These are phyloP conservation scores for Elephantulus edwardii DNA, from an alignment of 2,113 vertebrate genomes.

Conservation along the genomic window DNA sequence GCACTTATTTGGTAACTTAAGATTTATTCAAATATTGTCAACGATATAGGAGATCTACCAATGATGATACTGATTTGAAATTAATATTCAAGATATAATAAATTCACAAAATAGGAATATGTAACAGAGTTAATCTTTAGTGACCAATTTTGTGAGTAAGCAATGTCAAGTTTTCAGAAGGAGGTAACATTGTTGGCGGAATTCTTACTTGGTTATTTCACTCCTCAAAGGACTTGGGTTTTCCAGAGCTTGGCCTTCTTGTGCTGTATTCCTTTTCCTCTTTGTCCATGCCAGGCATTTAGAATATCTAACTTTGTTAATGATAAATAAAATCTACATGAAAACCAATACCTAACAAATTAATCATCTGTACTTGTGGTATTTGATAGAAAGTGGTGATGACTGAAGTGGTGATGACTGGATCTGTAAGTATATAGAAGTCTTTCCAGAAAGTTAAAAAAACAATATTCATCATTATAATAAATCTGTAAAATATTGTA, in stretches of 20 bases:
- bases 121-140: not conserved
- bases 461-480: not conserved
- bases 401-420: not conserved
- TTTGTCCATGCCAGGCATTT: not conserved
- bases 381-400: conserved; percentile 8
- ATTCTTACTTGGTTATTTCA: not conserved
- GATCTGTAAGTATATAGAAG: not conserved
- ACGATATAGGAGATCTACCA: not conserved
- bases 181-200: not conserved
- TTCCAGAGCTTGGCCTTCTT: conserved; percentile 4
- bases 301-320: not conserved
- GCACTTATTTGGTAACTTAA: not conserved
- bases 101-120: not conserved
- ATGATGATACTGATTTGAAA: not conserved
- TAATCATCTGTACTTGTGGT: not conserved
- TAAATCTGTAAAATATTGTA: not conserved
- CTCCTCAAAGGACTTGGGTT: not conserved
- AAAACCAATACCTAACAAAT: conserved; percentile 37
- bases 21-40: not conserved
- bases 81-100: not conserved
- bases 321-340: conserved; percentile 4
- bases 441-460: conserved; percentile 1
- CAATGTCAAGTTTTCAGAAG: not conserved
- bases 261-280: not conserved
- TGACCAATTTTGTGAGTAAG: not conserved